Evolutionary conservation across 2,797 vertebrate genomes (phyloP).

Genomic region (Chiloscyllium punctatum): DNA sequence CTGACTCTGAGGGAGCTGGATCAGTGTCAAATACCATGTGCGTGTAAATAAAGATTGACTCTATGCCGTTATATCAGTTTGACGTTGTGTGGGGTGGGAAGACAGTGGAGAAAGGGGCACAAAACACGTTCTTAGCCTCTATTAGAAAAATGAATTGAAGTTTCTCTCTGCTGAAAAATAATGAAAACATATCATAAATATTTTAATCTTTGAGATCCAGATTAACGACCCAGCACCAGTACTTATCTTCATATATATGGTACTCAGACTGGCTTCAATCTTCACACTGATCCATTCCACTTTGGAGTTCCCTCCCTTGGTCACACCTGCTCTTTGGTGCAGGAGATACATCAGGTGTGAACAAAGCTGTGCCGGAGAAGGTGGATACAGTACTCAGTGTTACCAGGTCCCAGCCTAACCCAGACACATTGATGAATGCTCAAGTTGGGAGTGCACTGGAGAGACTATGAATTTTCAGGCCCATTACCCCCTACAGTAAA

Average conservation of each 20-base stretch:
- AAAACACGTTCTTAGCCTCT: background rate
- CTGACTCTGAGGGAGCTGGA: no score
- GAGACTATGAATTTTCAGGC: background rate
- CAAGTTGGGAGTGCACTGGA: background rate
- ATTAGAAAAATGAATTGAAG: background rate
- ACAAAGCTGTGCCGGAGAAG: background rate
- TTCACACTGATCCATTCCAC: background rate
- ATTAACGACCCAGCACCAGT: background rate
- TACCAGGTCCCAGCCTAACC: background rate
- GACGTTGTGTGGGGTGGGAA: no score
- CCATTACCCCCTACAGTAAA: background rate
- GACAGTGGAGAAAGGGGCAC: background rate
- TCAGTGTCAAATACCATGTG: no score
- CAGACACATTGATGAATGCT: background rate
- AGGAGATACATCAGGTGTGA: background rate
- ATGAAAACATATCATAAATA: background rate
- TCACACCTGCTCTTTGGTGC: background rate
- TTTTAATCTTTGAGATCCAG: background rate
- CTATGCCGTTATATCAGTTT: background rate
- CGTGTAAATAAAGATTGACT: no score
- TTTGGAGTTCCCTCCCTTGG: background rate
- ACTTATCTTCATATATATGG: no score
- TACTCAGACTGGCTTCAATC: background rate
- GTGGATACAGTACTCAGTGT: background rate
- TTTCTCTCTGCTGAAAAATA: background rate